Evolutionary conservation across 2,113 vertebrate species (phyloP).

Genomic region (Clarias batrachus): DNA sequence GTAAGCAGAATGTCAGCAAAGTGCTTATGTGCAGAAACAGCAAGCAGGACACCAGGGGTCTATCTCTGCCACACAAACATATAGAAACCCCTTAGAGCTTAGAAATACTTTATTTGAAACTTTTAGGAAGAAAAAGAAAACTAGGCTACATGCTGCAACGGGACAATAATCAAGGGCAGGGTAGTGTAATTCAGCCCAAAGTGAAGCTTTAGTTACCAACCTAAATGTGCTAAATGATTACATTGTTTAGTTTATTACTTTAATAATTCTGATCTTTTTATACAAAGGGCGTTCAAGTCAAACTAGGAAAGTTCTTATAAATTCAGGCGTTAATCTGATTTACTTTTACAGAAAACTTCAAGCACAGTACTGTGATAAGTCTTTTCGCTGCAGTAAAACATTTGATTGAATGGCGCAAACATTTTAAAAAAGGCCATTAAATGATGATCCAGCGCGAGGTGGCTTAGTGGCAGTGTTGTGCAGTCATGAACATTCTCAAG

Average conservation of each 20-base stretch:
- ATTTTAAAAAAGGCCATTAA: too few species aligned
- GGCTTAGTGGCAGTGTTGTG: too few species aligned
- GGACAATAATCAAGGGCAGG: not conserved
- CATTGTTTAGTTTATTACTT: not conserved
- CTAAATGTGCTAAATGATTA: not conserved
- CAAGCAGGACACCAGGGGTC: slow-evolving; percentile 60
- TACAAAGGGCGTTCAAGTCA: too few species aligned
- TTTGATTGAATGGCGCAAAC: too few species aligned
- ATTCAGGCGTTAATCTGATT: too few species aligned
- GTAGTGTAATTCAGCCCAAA: not conserved
- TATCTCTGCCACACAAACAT: slow-evolving; percentile 59
- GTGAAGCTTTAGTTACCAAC: not conserved
- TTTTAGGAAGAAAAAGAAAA: slow-evolving; percentile 53
- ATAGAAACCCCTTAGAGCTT: slow-evolving; percentile 63
- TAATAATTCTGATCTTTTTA: not conserved
- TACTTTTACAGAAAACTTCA: too few species aligned
- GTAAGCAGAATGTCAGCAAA: slow-evolving; percentile 57
- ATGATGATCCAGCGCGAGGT: too few species aligned
- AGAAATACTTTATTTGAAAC: slow-evolving; percentile 55
- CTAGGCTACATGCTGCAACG: not conserved
- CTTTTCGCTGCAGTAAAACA: too few species aligned
- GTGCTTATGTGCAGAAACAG: slow-evolving; percentile 63
- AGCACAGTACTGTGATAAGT: too few species aligned
- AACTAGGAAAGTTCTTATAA: too few species aligned
- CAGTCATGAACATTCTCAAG: too few species aligned